A percentile compares a stretch with the other conserved stretches of the same genome.
phyloP scores from a whole-genome alignment of 2,797 vertebrate species.

The Rachycentron canadum region DNA sequence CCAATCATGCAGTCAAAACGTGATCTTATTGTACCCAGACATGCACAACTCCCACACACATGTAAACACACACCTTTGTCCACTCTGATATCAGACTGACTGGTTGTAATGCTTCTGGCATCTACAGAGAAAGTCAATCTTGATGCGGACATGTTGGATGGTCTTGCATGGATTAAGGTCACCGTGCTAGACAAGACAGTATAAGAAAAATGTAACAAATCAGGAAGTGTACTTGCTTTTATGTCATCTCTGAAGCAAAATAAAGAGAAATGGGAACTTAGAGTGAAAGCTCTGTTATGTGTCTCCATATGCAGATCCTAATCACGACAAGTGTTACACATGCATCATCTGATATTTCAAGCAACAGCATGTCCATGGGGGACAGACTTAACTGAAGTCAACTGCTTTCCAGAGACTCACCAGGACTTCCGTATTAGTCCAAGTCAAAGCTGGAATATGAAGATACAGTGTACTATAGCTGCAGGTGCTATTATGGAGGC shows the following conservation, averaged over 20 bases:
- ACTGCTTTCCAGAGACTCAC: constrained; percentile 37
- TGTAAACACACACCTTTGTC: not conserved
- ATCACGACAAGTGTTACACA: constrained; percentile 2
- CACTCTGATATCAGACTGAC: not conserved
- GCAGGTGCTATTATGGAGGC: constrained; percentile 1
- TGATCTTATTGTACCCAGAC: constrained; percentile 32
- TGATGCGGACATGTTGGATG: constrained; percentile 25
- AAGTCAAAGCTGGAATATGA: not conserved
- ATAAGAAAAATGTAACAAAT: constrained; percentile 18
- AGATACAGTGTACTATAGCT: not conserved
- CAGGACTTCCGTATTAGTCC: not conserved
- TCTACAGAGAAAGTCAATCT: constrained; percentile 38
- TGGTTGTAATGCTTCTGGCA: constrained; percentile 19
- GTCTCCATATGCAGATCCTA: constrained; percentile 28
- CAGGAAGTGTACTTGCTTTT: too few relatives aligned
- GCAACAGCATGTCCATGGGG: constrained; percentile 19
- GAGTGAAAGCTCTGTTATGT: not conserved
- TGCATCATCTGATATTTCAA: constrained; percentile 32
- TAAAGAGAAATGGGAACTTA: not conserved
- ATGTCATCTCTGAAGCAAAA: not conserved
- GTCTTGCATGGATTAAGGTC: constrained; percentile 68
- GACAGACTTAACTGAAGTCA: constrained; percentile 35
- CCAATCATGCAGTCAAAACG: constrained; percentile 52
- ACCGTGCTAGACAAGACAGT: constrained; percentile 20
- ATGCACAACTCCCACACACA: not conserved